Conservation (phyloP, 2,113 vertebrate species). For the Cheilinus undulatus region DNA sequence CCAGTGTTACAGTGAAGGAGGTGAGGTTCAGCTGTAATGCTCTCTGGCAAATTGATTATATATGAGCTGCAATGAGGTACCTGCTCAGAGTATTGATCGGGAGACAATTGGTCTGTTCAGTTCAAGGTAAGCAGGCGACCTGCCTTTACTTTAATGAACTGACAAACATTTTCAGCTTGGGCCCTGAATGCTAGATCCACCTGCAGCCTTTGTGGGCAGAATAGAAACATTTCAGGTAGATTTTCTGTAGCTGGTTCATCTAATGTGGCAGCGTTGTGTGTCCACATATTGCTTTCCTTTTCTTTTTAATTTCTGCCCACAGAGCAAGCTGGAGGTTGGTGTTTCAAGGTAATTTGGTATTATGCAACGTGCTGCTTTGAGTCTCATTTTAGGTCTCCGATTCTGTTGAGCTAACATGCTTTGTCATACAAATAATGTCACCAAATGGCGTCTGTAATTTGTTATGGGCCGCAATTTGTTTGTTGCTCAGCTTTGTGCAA, state of each 20-base stretch:
- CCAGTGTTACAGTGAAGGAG: slow-evolving; percentile 13
- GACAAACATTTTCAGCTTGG: slow-evolving; percentile 37
- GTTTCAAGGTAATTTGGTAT: slow-evolving; percentile 49
- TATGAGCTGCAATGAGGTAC: slow-evolving; percentile 54
- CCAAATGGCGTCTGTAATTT: slow-evolving; percentile 56
- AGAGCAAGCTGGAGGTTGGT: slow-evolving; percentile 36
- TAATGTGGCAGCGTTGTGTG: slow-evolving; percentile 3
- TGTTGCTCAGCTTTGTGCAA: slow-evolving; percentile 46
- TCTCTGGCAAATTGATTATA: slow-evolving; percentile 60
- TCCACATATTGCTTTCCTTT: slow-evolving; percentile 5
- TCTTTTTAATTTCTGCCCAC: slow-evolving; percentile 29
- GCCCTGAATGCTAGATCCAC: slow-evolving; percentile 31
- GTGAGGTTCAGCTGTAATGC: slow-evolving; percentile 36
- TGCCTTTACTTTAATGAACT: slow-evolving; percentile 44
- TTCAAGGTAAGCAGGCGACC: slow-evolving; percentile 8
- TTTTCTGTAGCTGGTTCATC: slow-evolving; percentile 20
- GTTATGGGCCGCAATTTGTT: slow-evolving; percentile 58
- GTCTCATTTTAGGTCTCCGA: slow-evolving; percentile 57
- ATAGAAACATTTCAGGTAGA: slow-evolving; percentile 19
- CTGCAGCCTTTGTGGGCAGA: not conserved
- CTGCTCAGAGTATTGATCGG: slow-evolving; percentile 57
- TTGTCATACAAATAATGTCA: slow-evolving; percentile 70
- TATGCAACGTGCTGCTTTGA: slow-evolving; percentile 28
- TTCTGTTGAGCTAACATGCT: slow-evolving; percentile 55
- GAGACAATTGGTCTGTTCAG: slow-evolving; percentile 41